Evolutionary conservation across 2,113 vertebrate species (phyloP).

Genomic region (Empidonax alnorum): DNA sequence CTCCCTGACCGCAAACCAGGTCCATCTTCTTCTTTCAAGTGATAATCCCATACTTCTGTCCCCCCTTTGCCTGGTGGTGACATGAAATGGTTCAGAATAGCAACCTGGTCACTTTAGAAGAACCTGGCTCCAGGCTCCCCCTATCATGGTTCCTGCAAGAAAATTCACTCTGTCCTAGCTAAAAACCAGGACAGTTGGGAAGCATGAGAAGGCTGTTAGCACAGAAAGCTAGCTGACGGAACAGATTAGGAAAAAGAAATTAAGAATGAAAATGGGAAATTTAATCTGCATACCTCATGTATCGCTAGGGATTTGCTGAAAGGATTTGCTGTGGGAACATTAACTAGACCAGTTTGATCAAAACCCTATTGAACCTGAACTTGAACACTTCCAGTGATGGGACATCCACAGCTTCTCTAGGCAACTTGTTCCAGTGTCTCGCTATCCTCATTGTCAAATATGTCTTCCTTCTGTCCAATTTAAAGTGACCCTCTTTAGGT

Average conservation of each 20-base stretch:
- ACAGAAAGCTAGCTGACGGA: not conserved
- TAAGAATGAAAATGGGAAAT: not conserved
- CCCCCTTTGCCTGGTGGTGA: not conserved
- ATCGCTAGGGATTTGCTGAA: not conserved
- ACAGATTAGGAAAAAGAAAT: not conserved
- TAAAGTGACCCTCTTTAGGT: too few species aligned
- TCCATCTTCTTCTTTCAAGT: not conserved
- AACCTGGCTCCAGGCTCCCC: not conserved
- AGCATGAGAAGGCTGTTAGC: not conserved
- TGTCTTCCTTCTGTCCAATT: too few species aligned
- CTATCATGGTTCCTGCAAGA: fast-evolving
- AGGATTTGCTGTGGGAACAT: not conserved
- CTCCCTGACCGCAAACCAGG: fast-evolving
- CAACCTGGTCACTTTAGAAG: not conserved
- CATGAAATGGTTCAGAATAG: fast-evolving
- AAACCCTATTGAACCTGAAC: not conserved
- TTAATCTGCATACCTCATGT: not conserved
- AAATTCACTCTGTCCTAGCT: not conserved
- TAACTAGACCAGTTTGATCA: not conserved
- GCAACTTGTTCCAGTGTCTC: too few species aligned
- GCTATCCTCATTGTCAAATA: too few species aligned
- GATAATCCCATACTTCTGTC: not conserved
- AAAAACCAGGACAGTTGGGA: not conserved
- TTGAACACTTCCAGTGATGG: not conserved
- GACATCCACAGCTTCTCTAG: too few species aligned